Conservation (phyloP, 2,888 invertebrate genomes). For the Coelogynopora nodosa region DNA sequence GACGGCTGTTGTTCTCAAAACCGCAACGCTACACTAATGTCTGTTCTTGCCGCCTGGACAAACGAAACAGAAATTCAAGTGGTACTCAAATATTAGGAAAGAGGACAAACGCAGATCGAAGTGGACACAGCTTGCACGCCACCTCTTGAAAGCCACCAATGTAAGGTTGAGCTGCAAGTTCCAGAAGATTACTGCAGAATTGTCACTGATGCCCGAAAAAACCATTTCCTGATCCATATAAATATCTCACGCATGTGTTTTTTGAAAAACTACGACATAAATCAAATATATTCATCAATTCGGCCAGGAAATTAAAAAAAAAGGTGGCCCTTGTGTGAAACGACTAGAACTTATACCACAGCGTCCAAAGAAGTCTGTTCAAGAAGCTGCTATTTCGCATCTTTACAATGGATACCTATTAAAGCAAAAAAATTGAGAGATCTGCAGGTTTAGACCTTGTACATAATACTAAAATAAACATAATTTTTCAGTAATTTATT, state of each 20-base stretch:
- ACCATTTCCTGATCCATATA: conserved; percentile 1
- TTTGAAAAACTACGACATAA: not conserved
- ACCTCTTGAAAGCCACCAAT: not conserved
- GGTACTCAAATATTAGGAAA: conserved; percentile 2
- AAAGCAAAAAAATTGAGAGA: too few species aligned
- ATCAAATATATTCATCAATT: not conserved
- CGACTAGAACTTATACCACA: too few species aligned
- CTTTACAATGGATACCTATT: too few species aligned
- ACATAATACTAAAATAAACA: too few species aligned
- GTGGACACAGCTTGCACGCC: not conserved
- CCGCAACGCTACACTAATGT: not conserved
- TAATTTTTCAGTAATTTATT: too few species aligned
- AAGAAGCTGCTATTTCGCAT: too few species aligned
- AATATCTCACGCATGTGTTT: not conserved
- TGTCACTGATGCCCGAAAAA: not conserved
- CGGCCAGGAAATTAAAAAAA: too few species aligned
- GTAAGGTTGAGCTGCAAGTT: not conserved
- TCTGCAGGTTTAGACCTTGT: too few species aligned
- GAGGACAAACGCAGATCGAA: conserved; percentile 2
- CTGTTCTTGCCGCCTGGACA: not conserved
- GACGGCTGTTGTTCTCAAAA: conserved; percentile 13
- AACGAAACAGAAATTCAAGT: not conserved
- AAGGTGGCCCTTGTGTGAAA: too few species aligned
- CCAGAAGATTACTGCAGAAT: conserved; percentile 20
- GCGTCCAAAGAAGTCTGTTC: too few species aligned